A percentile compares a stretch with the other conserved stretches of the same genome.
Evolutionary conservation across 2,888 invertebrate genomes (phyloP).

Genomic region (Tromatobia lineatoria): DNA sequence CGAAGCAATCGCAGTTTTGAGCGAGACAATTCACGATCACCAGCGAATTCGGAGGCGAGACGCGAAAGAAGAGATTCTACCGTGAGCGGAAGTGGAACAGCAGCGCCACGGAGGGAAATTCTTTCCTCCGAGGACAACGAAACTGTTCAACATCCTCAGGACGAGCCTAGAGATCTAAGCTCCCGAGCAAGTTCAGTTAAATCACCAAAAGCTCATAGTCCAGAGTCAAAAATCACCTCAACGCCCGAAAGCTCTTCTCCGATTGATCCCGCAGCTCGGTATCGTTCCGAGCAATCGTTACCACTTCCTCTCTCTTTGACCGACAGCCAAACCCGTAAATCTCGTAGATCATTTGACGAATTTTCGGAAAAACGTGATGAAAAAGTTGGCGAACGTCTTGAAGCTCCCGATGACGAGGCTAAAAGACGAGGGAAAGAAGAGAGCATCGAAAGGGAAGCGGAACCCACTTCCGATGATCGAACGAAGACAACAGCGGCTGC

Average conservation of each 20-base stretch:
- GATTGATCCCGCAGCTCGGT: conserved; percentile 56
- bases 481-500: conserved; percentile 84
- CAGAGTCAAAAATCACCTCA: conserved; percentile 59
- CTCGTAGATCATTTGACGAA: conserved; percentile 43
- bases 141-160: conserved; percentile 75
- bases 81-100: conserved; percentile 3
- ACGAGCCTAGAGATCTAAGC: conserved; percentile 83
- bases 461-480: conserved; percentile 47
- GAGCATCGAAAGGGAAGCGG: conserved; percentile 60
- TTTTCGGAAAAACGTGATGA: conserved; percentile 36
- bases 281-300: conserved; percentile 46
- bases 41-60: conserved; percentile 64
- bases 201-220: conserved; percentile 75
- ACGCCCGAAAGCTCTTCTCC: conserved; percentile 48
- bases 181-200: conserved; percentile 80
- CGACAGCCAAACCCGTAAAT: conserved; percentile 67
- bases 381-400: conserved; percentile 35
- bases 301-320: conserved; percentile 13
- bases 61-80: conserved; percentile 56
- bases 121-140: conserved; percentile 56
- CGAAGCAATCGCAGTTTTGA: conserved; percentile 69
- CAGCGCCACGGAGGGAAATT: conserved; percentile 76
- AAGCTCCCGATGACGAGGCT: conserved; percentile 67
- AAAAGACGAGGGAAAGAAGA: conserved; percentile 72
- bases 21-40: conserved; percentile 75